Base-by-base conservation (phyloP, 2,888 invertebrate genomes). In the Strigamia crassipes region DNA sequence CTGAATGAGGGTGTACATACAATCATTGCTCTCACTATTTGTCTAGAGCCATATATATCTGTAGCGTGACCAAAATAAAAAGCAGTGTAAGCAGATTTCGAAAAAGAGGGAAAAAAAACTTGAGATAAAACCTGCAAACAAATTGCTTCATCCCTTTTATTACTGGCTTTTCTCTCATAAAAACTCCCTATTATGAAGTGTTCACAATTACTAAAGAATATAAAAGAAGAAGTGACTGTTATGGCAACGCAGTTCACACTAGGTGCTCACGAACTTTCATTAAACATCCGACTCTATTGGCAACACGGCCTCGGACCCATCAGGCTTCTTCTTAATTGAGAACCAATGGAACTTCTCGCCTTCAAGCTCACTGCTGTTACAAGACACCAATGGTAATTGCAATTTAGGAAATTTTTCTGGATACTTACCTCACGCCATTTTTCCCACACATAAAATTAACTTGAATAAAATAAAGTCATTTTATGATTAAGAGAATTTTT, bases 111-210 rank as follows among this genome's bases (percentile, higher is more conserved):
- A n/a, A 27, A 27, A 27, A 66, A 66, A 23, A 66, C 23, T 13
- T n/a, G n/a, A 15, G 27, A 66, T 31, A 66, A 66, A 66, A 9
- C 66, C 23, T 31, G 66, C 23, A 21, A 66, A 66, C 66, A 66
- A 66, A 66, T 66, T 66, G 66, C 66, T 66, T 66, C 66, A 66
- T 66, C 66, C 66, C 66, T 66, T 66, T 66, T 66, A 66, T 66
- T 66, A 66, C 66, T 66, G 15, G 9, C 27, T 66, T 51, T 66
- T 66, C 27, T 66, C 66, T 27, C 66, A 66, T 66, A 66, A 66
- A 51, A 66, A 23, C 66, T 27, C 66, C 8, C 66, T 66, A 66
- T 66, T 66, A 66, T 66, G 66, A 66, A 66, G 66, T 66, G 66
- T 66, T 31, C 66, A 66, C 66, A 66, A 66, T 66, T 66, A 66